phyloP scores from a whole-genome alignment of 2,888 invertebrate genomes.

The Drosophila formosana region DNA sequence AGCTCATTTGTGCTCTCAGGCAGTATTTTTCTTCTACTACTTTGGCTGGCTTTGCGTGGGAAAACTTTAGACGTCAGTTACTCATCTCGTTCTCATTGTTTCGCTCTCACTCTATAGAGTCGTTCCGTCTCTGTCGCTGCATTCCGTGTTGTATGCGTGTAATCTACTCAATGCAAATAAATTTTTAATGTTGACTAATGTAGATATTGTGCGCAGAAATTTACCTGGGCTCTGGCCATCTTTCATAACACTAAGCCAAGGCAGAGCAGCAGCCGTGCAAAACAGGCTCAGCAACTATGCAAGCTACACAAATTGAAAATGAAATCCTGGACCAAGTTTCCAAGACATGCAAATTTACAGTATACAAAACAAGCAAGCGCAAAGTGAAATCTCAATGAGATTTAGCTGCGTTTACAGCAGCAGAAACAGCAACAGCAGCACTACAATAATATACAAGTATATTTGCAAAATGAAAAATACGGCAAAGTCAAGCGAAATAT shows the following conservation, averaged over 20 bases:
- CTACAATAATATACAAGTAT: not conserved
- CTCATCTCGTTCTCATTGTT: conserved; percentile 18
- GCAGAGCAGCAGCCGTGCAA: conserved; percentile 35
- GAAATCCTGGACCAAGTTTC: conserved; percentile 40
- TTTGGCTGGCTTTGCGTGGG: conserved; percentile 37
- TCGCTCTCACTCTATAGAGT: not conserved
- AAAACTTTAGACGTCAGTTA: conserved; percentile 41
- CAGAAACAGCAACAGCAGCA: not conserved
- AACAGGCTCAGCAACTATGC: conserved; percentile 43
- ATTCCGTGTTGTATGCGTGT: conserved; percentile 54
- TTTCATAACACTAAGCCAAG: conserved; percentile 25
- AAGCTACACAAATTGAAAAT: conserved; percentile 57
- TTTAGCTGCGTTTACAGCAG: conserved; percentile 9
- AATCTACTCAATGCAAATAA: conserved; percentile 78
- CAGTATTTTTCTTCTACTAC: conserved; percentile 22
- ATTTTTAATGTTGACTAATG: conserved; percentile 79
- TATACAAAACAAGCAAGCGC: conserved; percentile 24
- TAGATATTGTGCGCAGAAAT: conserved; percentile 66
- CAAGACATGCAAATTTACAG: conserved; percentile 45
- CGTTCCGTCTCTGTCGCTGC: not conserved
- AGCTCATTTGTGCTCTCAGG: conserved; percentile 66
- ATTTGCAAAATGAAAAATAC: conserved; percentile 3
- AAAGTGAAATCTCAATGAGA: conserved; percentile 33
- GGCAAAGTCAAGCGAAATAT: conserved; percentile 21
- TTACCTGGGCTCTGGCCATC: conserved; percentile 56